Base-by-base conservation (phyloP, 2,797 vertebrate genomes). In the Etheostoma nigrum region DNA sequence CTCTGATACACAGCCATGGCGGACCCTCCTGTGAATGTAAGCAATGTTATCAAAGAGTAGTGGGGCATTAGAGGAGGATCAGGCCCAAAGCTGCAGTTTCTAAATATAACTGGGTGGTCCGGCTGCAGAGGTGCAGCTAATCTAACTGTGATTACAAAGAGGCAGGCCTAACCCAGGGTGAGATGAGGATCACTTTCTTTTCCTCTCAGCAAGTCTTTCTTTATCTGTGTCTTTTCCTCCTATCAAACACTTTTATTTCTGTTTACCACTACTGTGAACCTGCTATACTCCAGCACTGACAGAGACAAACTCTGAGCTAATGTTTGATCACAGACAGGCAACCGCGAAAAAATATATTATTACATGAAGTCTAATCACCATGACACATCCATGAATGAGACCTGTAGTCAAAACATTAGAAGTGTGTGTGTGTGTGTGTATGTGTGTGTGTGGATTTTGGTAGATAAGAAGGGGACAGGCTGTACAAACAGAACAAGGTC, bases 1-100 rank as follows among this genome's bases (percentile, higher is more conserved):
- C 88, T 69, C 82, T 87, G 75, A 82, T 66, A 42, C 80, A 78
- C 72, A 88, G 85, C 81, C 84, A 70, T 66, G 67, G 78, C 23
- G 64, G 84, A 51, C 53, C 87, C 72, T 86, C 49, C 59, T 82
- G 84, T 87, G 90, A 92, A 93, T 91, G 92, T 89, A 91, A 91
- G 81, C 30, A 45, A 88, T 89, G 87, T 81, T 92, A 92, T 91
- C 91, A 91, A 89, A 91, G 91, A 91, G 72, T 82, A 57, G 76
- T 76, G 87, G 83, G 89, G 93, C 89, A 85, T 93, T 93, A 92
- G 84, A 85, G 75, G 79, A 88, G 91, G 92, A 92, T 94, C 91
- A 93, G 79, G 75, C 81, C 88, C 88, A 86, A 87, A 93, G 93
- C 92, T 93, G 73, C 62, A 40, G 59, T 77, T 87, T 90, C 93